These are phyloP conservation scores for Pectinophora gossypiella DNA, from an alignment of 1,140 invertebrate species.

Conservation along the genomic window DNA sequence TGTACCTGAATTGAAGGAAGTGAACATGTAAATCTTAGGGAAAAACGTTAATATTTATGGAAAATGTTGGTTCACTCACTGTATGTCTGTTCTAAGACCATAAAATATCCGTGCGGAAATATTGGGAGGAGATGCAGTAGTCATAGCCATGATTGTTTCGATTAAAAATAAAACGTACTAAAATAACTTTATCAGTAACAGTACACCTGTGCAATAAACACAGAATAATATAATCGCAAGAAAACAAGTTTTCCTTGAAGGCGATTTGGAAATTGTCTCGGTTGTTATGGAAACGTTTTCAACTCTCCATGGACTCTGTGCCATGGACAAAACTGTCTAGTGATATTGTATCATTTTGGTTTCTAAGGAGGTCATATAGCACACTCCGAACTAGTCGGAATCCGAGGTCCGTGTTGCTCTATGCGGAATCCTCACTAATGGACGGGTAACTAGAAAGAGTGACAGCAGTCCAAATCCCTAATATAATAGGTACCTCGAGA, in stretches of 20 bases:
- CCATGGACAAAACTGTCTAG: no score
- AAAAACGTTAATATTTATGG: background rate
- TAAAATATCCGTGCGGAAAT: slow-evolving; percentile 63
- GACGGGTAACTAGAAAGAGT: no score
- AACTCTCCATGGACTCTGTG: background rate
- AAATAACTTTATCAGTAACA: no score
- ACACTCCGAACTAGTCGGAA: no score
- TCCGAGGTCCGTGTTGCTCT: no score
- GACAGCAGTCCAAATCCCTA: no score
- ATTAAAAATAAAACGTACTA: slow-evolving; percentile 10
- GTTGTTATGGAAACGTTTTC: background rate
- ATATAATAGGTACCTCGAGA: no score
- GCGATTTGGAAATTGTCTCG: background rate
- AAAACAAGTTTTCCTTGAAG: background rate
- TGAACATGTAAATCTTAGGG: background rate
- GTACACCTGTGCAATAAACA: no score
- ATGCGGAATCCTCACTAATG: no score
- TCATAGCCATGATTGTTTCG: slow-evolving; percentile 31
- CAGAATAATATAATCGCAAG: background rate
- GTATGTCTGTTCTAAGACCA: slow-evolving; percentile 65
- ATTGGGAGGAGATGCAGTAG: slow-evolving; percentile 44
- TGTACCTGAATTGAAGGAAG: slow-evolving; percentile 58
- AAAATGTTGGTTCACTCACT: slow-evolving; percentile 38
- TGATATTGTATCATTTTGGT: no score
- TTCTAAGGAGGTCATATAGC: no score